Percentiles rank a stretch among this genome's conserved stretches.
These are phyloP conservation scores for Knipowitschia caucasica DNA, from an alignment of 2,797 vertebrate species.

Conservation along the genomic window DNA sequence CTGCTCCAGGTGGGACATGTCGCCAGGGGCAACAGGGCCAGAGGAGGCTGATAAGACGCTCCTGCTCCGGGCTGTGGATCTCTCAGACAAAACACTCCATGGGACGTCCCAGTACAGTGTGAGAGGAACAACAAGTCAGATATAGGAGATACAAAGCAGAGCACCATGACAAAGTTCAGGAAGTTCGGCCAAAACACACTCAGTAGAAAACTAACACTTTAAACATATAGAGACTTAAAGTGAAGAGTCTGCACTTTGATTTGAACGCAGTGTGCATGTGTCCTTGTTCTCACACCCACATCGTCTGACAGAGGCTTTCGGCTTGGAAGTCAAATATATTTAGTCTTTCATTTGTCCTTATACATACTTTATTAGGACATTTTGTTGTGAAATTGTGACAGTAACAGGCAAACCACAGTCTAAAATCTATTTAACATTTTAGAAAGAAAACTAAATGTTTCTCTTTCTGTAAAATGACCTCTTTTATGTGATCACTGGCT, in stretches of 20 bases:
- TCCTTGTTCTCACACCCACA: neutral
- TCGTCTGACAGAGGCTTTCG: neutral
- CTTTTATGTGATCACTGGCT: slow-evolving; percentile 18
- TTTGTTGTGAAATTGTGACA: too few relatives aligned
- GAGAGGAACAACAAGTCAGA: slow-evolving; percentile 9
- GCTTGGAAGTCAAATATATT: neutral
- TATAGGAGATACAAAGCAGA: slow-evolving; percentile 4
- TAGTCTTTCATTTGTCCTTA: too few relatives aligned
- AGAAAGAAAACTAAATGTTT: too few relatives aligned
- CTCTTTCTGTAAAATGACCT: slow-evolving; percentile 59
- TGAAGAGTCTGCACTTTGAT: too few relatives aligned
- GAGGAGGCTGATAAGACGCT: slow-evolving; percentile 58
- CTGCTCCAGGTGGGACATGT: slow-evolving; percentile 65
- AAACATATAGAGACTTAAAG: too few relatives aligned
- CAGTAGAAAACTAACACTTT: too few relatives aligned
- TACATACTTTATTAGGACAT: too few relatives aligned
- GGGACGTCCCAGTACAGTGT: slow-evolving; percentile 24
- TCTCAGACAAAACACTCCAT: slow-evolving; percentile 56
- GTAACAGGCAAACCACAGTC: too few relatives aligned
- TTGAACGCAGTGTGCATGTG: neutral
- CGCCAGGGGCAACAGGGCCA: slow-evolving; percentile 61
- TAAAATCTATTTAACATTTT: too few relatives aligned
- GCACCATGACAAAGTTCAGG: slow-evolving; percentile 7
- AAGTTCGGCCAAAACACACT: slow-evolving; percentile 6
- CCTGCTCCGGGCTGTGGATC: slow-evolving; percentile 31